Evolutionary conservation across 2,888 invertebrate genomes (phyloP).

Genomic region (Caenorhabditis japonica): DNA sequence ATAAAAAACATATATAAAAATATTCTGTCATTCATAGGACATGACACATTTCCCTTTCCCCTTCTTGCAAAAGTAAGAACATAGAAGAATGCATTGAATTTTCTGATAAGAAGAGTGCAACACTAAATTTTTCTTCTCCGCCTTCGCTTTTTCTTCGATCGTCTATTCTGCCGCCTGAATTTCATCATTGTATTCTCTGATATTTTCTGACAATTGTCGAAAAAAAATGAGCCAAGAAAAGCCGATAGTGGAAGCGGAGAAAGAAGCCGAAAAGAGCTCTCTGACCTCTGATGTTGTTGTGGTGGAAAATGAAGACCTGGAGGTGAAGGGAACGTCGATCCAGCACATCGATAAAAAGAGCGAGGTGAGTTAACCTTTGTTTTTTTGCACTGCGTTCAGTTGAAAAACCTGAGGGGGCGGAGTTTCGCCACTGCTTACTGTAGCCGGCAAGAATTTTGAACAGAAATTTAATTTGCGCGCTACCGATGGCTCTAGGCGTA

Average conservation of each 20-base stretch:
- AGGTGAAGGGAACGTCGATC: no score
- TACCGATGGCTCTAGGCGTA: no score
- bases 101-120: conserved; percentile 36
- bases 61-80: conserved; percentile 17
- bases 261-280: conserved; percentile 4
- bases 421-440: no score
- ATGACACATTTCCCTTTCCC: no score
- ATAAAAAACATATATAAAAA: no score
- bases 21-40: no score
- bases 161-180: not conserved
- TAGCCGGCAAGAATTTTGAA: no score
- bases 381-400: no score
- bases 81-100: conserved; percentile 6
- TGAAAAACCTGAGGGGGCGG: no score
- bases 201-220: not conserved
- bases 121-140: conserved; percentile 39
- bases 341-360: no score
- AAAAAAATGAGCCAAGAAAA: conserved; percentile 1
- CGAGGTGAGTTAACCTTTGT: no score
- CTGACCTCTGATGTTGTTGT: not conserved
- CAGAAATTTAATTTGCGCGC: no score
- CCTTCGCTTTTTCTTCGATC: conserved; percentile 16
- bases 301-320: conserved; percentile 1
- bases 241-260: not conserved
- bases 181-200: not conserved